Evolutionary conservation across 2,797 vertebrate genomes (phyloP), one percentile per base, ranked within the genome.

Genomic region (Prunella strophiata): DNA sequence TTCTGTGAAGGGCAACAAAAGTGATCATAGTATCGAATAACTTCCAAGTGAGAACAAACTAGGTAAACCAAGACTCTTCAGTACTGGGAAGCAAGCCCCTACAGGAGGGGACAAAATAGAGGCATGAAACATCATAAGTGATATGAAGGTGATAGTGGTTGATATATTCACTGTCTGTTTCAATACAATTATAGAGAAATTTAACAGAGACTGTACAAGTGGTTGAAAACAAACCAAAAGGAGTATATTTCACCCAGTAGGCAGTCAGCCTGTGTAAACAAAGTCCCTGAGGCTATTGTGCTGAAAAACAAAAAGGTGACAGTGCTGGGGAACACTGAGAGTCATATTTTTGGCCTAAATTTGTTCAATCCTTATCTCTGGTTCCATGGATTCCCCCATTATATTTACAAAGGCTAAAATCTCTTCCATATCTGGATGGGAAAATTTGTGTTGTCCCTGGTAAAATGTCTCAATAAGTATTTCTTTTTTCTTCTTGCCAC

Each of bases 301-400:
- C 32, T 84, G 59, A 76, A 78, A 87, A 95, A 22, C 22, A 47
- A 58, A 91, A 83, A 82, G 42, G 19, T 72, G 50, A 75, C 26
- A 72, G 11, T 0, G 0, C 17, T 67, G 20, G 55, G 40, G 66
- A 87, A 80, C 79, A 78, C 30, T 63, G 27, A 10, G 54, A 80
- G 40, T 45, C n/a, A 23, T 57, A 50, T 32, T 85, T 95, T 90
- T 66, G 2, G 20, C 27, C 38, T 76, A 91, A 93, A 81, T 91
- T 94, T 81, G 27, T 85, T 78, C 51, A 88, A 40, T 67, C 13
- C 8, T 55, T 85, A 7, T 52, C 66, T 54, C 19, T 54, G 6
- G 22, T 67, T 76, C 40, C 20, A 13, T 63, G 62, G 32, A 58
- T 74, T 77, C 2, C 13, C 13, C 26, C 6, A 4, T 11, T 42